A percentile compares a stretch with the other conserved stretches of the same genome.
phyloP scores from a whole-genome alignment of 2,888 invertebrate species.

The Apotomis turbidana region DNA sequence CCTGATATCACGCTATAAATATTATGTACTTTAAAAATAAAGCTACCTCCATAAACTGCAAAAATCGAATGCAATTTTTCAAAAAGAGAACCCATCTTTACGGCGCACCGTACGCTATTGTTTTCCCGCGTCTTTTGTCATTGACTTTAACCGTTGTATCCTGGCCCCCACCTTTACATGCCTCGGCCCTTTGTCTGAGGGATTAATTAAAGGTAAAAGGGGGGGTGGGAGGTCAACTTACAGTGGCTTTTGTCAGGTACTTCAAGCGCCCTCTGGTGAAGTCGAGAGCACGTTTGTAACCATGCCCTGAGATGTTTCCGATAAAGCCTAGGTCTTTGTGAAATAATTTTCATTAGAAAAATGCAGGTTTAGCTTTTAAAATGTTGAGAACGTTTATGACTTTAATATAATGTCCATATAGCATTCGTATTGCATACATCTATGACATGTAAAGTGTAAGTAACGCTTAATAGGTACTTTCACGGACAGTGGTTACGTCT shows the following conservation, averaged over 20 bases:
- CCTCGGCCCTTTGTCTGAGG: slow-evolving; percentile 47
- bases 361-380: slow-evolving; percentile 46
- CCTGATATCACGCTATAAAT: too few species aligned
- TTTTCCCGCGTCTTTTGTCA: slow-evolving; percentile 69
- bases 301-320: slow-evolving; percentile 67
- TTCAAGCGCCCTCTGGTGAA: slow-evolving; percentile 59
- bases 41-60: slow-evolving; percentile 45
- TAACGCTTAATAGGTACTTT: too few species aligned
- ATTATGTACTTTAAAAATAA: neutral
- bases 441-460: too few species aligned
- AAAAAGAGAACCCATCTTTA: slow-evolving; percentile 57
- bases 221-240: slow-evolving; percentile 48
- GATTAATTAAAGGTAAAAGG: slow-evolving; percentile 46
- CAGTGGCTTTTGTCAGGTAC: slow-evolving; percentile 53
- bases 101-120: slow-evolving; percentile 58
- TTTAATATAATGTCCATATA: neutral
- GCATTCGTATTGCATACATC: too few species aligned
- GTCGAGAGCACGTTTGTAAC: slow-evolving; percentile 60
- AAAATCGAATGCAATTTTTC: slow-evolving; percentile 49
- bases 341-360: slow-evolving; percentile 55
- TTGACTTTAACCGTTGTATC: slow-evolving; percentile 52
- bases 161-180: slow-evolving; percentile 52
- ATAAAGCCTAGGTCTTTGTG: slow-evolving; percentile 64
- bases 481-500: too few species aligned
- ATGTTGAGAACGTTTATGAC: slow-evolving; percentile 8